Conservation (phyloP, 2,888 invertebrate genomes). For the Embidobia sp. region DNA sequence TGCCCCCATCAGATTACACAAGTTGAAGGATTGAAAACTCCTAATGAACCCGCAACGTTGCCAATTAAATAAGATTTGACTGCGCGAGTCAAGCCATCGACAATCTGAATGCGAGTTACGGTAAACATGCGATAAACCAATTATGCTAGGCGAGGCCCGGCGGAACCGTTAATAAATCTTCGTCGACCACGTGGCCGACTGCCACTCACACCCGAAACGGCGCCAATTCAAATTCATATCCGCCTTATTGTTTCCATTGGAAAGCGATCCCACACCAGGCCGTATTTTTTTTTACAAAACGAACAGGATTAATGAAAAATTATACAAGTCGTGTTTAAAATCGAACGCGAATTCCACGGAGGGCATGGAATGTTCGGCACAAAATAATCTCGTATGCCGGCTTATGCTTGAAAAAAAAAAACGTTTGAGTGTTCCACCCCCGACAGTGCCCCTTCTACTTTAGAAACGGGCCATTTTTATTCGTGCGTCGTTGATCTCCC, state of each 20-base stretch:
- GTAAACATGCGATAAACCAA: constrained; percentile 23
- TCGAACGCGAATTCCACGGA: constrained; percentile 33
- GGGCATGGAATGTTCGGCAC: constrained; percentile 64
- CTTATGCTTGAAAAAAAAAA: constrained; percentile 80
- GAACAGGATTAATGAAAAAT: constrained; percentile 45
- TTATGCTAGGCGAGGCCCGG: constrained; percentile 6
- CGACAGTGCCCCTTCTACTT: constrained; percentile 67
- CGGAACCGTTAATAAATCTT: constrained; percentile 23
- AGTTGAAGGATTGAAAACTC: no score
- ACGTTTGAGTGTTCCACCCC: constrained; percentile 77
- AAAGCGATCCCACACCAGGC: constrained; percentile 23
- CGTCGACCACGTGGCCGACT: constrained; percentile 18
- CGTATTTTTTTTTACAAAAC: constrained; percentile 51
- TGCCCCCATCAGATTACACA: no score
- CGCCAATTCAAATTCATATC: constrained; percentile 23
- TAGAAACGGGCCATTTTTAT: constrained; percentile 78
- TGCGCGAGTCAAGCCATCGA: background rate
- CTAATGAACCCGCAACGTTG: background rate
- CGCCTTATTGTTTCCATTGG: constrained; percentile 37
- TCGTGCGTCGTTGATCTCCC: constrained; percentile 73
- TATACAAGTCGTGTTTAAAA: constrained; percentile 38
- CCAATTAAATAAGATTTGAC: constrained; percentile 7
- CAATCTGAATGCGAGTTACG: constrained; percentile 13
- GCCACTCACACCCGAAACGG: constrained; percentile 14
- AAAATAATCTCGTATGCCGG: constrained; percentile 76